phyloP scores from a whole-genome alignment of 2,888 invertebrate species.

The Rugalucina vietnamica region DNA sequence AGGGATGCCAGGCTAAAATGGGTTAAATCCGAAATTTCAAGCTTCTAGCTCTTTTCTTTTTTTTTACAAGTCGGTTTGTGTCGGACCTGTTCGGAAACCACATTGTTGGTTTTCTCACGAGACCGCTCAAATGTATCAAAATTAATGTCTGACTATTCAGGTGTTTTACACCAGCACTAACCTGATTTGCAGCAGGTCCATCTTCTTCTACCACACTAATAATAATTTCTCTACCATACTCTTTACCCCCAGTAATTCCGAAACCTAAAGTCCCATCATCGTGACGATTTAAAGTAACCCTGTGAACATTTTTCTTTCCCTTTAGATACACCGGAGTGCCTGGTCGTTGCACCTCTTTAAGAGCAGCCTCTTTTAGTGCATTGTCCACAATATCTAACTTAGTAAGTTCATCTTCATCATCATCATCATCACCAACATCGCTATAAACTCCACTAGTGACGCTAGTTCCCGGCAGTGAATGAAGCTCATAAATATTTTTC shows the following conservation, averaged over 20 bases:
- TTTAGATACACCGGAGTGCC: slow-evolving; percentile 54
- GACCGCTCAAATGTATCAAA: too few species aligned
- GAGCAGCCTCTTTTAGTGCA: background rate
- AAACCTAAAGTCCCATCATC: slow-evolving; percentile 74
- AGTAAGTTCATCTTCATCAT: slow-evolving; percentile 41
- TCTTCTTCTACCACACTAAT: slow-evolving; percentile 73
- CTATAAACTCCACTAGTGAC: slow-evolving; percentile 72
- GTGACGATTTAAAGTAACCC: slow-evolving; percentile 70
- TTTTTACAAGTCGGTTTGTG: too few species aligned
- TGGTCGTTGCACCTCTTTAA: slow-evolving; percentile 15
- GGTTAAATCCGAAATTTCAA: too few species aligned
- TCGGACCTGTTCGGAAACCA: too few species aligned
- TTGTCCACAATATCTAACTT: slow-evolving; percentile 45
- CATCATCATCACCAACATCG: slow-evolving; percentile 58
- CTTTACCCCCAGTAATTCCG: slow-evolving; percentile 76
- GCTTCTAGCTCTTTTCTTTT: too few species aligned
- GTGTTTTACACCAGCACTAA: too few species aligned
- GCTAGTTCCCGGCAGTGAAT: slow-evolving; percentile 68
- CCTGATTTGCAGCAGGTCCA: slow-evolving; percentile 75
- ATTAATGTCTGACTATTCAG: too few species aligned
- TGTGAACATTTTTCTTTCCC: slow-evolving; percentile 58
- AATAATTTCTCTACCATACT: slow-evolving; percentile 72
- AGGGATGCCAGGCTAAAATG: too few species aligned
- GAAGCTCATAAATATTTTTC: slow-evolving; percentile 62
- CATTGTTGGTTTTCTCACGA: too few species aligned